Base-by-base conservation (phyloP, 2,797 vertebrate genomes). In the Rhinatrema bivittatum region DNA sequence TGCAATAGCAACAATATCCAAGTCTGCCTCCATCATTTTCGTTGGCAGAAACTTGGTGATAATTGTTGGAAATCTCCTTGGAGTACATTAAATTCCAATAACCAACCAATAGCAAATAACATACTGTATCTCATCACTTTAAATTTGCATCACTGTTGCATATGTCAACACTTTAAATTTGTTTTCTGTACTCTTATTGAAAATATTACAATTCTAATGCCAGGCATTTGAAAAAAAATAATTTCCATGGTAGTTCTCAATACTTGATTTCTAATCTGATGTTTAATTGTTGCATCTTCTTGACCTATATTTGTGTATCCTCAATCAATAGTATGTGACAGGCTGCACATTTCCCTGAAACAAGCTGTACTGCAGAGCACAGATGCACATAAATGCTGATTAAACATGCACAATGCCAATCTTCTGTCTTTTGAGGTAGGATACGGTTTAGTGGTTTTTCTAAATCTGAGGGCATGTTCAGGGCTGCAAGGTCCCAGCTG, bases 321-420 rank as follows among this genome's bases (percentile, higher is more conserved):
- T 38, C 50, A 50, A 65, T 68, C 58, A 56, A 60, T 45, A 58
- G 41, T 29, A 69, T 64, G 39, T 60, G 60, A 64, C 40, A 74
- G 63, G 43, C 46, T 32, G 32, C 34, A 45, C 46, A 36, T 16
- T 55, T 65, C 64, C 12, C 28, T 32, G 27, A 68, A 50, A 67
- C 11, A 50, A 32, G 20, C 46, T 54, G 20, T 43, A 39, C 38
- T 64, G 46, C 41, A 48, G 39, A 61, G 16, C 36, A 33, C 43
- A 72, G 49, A 68, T 70, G 49, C 53, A 23, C 53, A 46, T 25
- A 56, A 51, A 68, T 70, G 52, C 56, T 62, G 56, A 78, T 74
- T 72, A 74, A 65, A 66, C 31, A 56, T 53, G 46, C 34, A 60
- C 36, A 65, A 35, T 52, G 38, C 6, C 16, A 58, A 32, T 49